Conservation (phyloP, 2,888 invertebrate species). For the Drosophila differens region DNA sequence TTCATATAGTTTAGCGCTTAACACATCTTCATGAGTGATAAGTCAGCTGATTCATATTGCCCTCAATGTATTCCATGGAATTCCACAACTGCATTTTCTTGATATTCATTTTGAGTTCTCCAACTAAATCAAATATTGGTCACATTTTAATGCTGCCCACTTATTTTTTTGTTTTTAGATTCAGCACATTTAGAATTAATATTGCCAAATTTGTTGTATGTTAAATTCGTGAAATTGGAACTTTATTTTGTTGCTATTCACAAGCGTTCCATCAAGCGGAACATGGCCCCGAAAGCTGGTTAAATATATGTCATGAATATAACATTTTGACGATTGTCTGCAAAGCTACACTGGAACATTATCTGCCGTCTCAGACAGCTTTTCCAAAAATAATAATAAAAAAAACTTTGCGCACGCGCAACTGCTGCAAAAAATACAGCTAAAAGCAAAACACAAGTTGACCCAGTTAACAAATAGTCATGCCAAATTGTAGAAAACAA, state of each 20-base stretch:
- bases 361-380: slow-evolving; percentile 1
- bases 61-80: background rate
- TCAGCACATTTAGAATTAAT: background rate
- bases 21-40: slow-evolving; percentile 3
- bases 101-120: background rate
- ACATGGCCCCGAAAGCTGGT: background rate
- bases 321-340: background rate
- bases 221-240: background rate
- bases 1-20: background rate
- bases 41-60: slow-evolving; percentile 11
- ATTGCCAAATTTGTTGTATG: background rate
- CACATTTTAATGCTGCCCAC: background rate
- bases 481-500: slow-evolving; percentile 69
- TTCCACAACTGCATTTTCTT: background rate
- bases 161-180: background rate
- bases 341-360: background rate
- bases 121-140: background rate
- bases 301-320: background rate
- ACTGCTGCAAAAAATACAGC: slow-evolving; percentile 36
- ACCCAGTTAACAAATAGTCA: slow-evolving; percentile 73
- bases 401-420: slow-evolving; percentile 32
- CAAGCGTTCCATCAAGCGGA: background rate
- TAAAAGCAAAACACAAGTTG: slow-evolving; percentile 50
- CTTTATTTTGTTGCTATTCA: background rate
- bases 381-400: slow-evolving; percentile 27